These are phyloP conservation scores for Cardiocondyla obscurior DNA, from an alignment of 1,140 invertebrate genomes.

Conservation along the genomic window DNA sequence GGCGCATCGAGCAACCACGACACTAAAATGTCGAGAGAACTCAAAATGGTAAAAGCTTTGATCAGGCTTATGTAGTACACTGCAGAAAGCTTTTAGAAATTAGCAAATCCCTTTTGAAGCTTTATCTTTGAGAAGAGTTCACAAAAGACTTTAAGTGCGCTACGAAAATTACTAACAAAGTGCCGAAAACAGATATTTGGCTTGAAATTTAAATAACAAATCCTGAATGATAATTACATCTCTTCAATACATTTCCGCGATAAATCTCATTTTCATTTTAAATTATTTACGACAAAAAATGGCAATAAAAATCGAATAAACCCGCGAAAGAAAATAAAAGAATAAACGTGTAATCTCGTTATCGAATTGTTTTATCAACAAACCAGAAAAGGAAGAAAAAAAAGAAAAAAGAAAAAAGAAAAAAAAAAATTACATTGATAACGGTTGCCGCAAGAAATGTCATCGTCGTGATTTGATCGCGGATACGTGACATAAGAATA, in stretches of 20 bases:
- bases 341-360: not conserved
- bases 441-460: not conserved
- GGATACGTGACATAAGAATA: not conserved
- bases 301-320: not conserved
- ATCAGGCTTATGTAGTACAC: conserved; percentile 33
- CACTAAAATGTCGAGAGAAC: conserved; percentile 43
- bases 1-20: conserved; percentile 23
- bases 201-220: not conserved
- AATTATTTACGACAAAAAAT: not conserved
- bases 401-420: not conserved
- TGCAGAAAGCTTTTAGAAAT: conserved; percentile 49
- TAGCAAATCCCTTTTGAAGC: conserved; percentile 45
- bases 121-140: conserved; percentile 43
- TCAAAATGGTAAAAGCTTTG: conserved; percentile 51
- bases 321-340: not conserved
- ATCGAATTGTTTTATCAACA: not conserved
- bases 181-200: not conserved
- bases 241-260: not conserved
- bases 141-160: conserved; percentile 36
- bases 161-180: conserved; percentile 17
- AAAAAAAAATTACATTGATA: not conserved
- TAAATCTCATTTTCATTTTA: not conserved
- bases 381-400: not conserved
- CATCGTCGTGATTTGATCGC: not conserved
- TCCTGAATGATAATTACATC: not conserved